Base-by-base conservation (phyloP, 2,888 invertebrate genomes). In the Furcula furcula region DNA sequence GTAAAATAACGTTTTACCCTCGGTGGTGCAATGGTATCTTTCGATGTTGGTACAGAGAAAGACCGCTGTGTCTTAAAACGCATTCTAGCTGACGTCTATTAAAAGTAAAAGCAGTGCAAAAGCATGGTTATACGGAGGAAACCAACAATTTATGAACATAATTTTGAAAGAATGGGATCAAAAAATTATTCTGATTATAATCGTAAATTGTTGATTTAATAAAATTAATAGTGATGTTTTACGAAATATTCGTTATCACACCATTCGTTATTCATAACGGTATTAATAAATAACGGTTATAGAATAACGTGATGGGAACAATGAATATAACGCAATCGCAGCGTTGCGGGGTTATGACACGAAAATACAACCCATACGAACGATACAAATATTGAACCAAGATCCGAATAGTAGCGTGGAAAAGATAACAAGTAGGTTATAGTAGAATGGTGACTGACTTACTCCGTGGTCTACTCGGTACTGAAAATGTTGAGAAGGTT, bases 31-130 rank as follows among this genome's bases (percentile, higher is more conserved):
- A 88, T 92, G 69, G 80, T 73, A 78, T 94, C 95, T 90, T 96
- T 96, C 41, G 96, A 94, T 22, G 96, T 95, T 48, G 97, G 97
- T 85, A 97, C 95, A 68, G 97, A 97, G 83, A 96, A 96, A 58
- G 97, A 97, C 71, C 97, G 92, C 90, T 96, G 96, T 58, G 96
- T 96, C 91, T 96, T 96, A 89, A 96, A 96, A 89, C 94, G 93
- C 91, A 95, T 93, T 90, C 93, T 91, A 85, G 92, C 92, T 76
- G 91, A 80, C 27, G 76, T 71, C 86, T 87, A 75, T 36, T 39
- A 31, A 56, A 40, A 40, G 41, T 32, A 43, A 29, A 76, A 75
- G 77, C 76, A 67, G 65, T 72, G 71, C 73, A 70, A 38, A 63
- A 65, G 66, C 53, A 50, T 50, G 46, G 49, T 46, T 53, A 37